Evolutionary conservation across 2,797 vertebrate genomes (phyloP), one percentile per base, ranked within the genome.

Genomic region (Malurus splendens): DNA sequence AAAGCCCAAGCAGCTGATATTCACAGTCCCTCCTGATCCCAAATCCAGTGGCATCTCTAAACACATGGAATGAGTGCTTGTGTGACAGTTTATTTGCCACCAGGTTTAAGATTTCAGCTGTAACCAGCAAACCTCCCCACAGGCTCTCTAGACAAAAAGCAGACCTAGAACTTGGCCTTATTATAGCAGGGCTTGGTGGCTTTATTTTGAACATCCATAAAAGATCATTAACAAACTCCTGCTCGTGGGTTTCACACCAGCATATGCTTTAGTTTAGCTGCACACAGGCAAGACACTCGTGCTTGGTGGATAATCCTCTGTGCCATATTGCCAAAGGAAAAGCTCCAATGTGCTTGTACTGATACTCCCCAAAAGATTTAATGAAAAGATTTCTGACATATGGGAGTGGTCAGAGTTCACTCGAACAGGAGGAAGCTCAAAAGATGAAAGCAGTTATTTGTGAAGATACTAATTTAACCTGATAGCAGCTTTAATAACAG

Each of bases 401-500:
- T 25, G 61, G 82, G 51, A 33, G 62, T 59, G 30, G 45, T 30
- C 14, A 78, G 32, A 22, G 33, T 74, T 71, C 7, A 3, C 9
- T 66, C 25, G n/a, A 90, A 23, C 24, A 62, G 1, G 39, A 83
- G 51, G 90, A 78, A 18, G 39, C 60, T 77, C 65, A 44, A 59
- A 81, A 68, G 41, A 83, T 0, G 4, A 89, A 92, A 94, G 38
- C 60, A 87, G 82, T 84, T 95, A 92, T 89, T 79, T 85, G 48
- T 52, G 51, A 67, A 89, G 56, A 64, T 60, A 84, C 68, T 75
- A 83, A 93, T 91, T 92, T 94, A 59, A 89, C 54, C 59, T 76
- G 39, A 73, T 47, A 75, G 47, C 33, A 72, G 39, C 64, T 93
- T 95, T 80, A 93, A 62, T 84, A 95, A 93, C 62, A 89, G 67